phyloP scores from a whole-genome alignment of 2,113 vertebrate species.

The Tringa solitaria region DNA sequence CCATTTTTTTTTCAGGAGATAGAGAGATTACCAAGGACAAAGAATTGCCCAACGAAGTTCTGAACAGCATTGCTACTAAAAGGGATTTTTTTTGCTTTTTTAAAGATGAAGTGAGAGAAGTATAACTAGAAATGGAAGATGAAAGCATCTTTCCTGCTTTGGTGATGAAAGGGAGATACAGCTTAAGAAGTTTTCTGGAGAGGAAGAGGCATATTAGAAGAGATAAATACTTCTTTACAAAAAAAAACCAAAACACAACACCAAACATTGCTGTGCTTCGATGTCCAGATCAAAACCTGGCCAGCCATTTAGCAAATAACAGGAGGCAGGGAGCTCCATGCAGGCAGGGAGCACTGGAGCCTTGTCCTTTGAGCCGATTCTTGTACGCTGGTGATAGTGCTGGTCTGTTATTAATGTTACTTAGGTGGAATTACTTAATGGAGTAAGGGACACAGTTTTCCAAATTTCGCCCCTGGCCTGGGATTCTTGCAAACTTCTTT shows the following conservation, averaged over 20 bases:
- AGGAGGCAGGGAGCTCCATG: background rate
- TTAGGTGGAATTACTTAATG: background rate
- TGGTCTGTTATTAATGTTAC: background rate
- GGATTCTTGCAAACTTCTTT: background rate
- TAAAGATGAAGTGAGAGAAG: background rate
- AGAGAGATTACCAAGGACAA: background rate
- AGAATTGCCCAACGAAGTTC: background rate
- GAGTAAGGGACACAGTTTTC: background rate
- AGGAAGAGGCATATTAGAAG: background rate
- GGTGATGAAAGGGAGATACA: conserved; percentile 6
- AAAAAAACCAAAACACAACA: background rate
- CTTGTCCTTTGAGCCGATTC: background rate
- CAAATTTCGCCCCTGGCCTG: background rate
- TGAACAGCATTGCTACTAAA: background rate
- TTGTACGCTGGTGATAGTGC: background rate
- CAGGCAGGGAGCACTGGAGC: background rate
- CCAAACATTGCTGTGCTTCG: background rate
- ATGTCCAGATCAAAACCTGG: background rate
- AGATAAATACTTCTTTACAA: background rate
- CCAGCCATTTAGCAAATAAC: background rate
- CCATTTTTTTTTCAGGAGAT: background rate
- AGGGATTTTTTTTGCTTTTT: background rate
- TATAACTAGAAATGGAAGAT: background rate
- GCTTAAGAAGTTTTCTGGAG: conserved; percentile 5
- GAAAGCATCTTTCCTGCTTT: background rate